Base-by-base conservation (phyloP, 2,113 vertebrate genomes). In the Leptobrachium leishanense region DNA sequence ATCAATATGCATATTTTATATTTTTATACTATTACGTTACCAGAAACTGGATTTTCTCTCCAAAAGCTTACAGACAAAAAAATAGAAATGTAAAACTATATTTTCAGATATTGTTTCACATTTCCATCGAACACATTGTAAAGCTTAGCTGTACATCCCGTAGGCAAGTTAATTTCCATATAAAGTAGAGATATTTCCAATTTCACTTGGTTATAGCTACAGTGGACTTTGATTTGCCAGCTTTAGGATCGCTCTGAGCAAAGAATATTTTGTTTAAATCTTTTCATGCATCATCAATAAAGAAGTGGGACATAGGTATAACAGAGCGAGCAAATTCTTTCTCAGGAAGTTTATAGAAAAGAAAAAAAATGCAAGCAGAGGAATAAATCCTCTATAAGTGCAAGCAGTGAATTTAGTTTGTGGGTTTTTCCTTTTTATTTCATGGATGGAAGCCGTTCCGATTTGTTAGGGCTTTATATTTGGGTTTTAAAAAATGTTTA, bases 161-260 rank as follows among this genome's bases (percentile, higher is more conserved):
- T 44, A 43, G 50, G 71, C 57, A 79, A 39, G 55, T 62, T 80
- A 39, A 80, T 80, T 80, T 74, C 70, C 77, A 80, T 80, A 74
- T 80, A 74, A 67, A 80, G 70, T 80, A 64, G n/a, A 74, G 7
- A 68, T 68, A 74, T 80, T 79, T 80, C 64, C 63, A 80, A 72
- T 79, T 80, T 59, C 65, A 74, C 72, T 73, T 73, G 31, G 50
- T 68, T 80, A 46, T 74, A 68, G 43, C 63, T 74, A 59, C 63
- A 74, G 71, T 68, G 59, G 50, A 80, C 63, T 79, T 70, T 79
- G 70, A 79, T 79, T 67, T 79, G 77, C 70, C 65, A 63, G 65
- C 57, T 50, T 62, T 67, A 50, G 72, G 77, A 79, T 43, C 67
- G 63, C 63, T 67, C 40, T 44, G 63, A 74, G 77, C 69, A 80